Conservation (phyloP, 2,888 invertebrate species). For the Exephanes ischioxanthus region DNA sequence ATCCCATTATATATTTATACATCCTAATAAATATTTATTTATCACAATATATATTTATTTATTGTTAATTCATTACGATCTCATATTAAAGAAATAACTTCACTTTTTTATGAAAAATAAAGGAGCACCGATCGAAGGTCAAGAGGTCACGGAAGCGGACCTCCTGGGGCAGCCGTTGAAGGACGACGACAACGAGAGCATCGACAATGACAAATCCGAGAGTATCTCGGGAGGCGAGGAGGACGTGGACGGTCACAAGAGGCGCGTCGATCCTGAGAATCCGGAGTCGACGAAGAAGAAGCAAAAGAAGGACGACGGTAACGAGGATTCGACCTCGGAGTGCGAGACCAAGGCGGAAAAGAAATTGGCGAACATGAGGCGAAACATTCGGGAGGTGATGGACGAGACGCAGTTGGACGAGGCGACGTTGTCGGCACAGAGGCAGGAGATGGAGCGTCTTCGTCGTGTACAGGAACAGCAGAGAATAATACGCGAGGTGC, state of each 20-base stretch:
- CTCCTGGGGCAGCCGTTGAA: conserved; percentile 80
- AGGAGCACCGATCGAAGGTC: conserved; percentile 84
- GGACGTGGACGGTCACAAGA: conserved; percentile 82
- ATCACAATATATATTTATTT: not conserved
- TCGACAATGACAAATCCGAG: conserved; percentile 78
- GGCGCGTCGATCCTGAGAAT: conserved; percentile 81
- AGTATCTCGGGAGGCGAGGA: conserved; percentile 80
- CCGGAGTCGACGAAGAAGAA: conserved; percentile 80
- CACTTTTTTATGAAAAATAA: not conserved
- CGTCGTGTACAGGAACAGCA: conserved; percentile 95
- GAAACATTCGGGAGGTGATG: conserved; percentile 97
- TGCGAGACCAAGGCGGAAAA: conserved; percentile 82
- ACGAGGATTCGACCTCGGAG: conserved; percentile 82
- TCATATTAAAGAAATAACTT: not conserved
- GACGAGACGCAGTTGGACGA: conserved; percentile 97
- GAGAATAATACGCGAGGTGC: conserved; percentile 92
- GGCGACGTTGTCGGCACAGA: conserved; percentile 95
- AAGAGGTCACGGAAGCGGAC: conserved; percentile 83
- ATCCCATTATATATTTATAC: not conserved
- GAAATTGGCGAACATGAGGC: conserved; percentile 88
- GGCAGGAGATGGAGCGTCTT: conserved; percentile 96
- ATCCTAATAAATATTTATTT: not conserved
- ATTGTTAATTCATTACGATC: not conserved
- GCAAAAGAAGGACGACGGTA: conserved; percentile 82
- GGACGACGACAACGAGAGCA: conserved; percentile 80